Conservation (phyloP, 2,113 vertebrate genomes). For the Rhadina sibilatrix region DNA sequence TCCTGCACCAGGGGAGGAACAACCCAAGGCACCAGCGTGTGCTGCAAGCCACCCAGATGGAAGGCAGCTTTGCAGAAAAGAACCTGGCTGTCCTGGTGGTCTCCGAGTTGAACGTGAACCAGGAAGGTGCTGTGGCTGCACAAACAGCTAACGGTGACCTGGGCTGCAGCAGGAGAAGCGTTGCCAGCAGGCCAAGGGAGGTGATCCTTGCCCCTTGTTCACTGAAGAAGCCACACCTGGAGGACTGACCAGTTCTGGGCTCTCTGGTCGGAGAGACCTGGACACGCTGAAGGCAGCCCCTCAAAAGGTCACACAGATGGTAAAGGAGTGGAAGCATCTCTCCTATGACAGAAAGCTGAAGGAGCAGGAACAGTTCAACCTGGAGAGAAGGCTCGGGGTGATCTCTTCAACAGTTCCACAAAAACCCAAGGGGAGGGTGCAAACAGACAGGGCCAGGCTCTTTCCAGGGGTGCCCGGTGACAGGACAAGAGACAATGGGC, state of each 20-base stretch:
- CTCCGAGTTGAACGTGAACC: background rate
- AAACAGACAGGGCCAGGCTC: background rate
- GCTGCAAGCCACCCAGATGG: background rate
- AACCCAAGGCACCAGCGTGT: rapidly evolving
- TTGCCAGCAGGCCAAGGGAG: background rate
- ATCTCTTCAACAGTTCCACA: background rate
- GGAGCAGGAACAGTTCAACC: background rate
- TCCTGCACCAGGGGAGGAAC: background rate
- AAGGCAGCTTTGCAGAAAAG: background rate
- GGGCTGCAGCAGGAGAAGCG: background rate
- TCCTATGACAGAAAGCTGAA: background rate
- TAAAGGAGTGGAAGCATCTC: background rate
- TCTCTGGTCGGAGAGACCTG: background rate
- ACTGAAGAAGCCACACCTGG: background rate
- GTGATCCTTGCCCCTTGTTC: background rate
- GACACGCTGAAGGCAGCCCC: background rate
- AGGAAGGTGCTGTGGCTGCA: background rate
- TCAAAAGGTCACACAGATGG: background rate
- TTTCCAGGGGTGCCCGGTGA: background rate
- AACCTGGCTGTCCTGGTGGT: background rate
- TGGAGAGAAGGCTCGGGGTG: background rate
- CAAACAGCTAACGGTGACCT: background rate
- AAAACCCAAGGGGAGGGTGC: background rate
- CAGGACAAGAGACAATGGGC: too few relatives aligned
- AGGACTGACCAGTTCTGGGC: background rate